Evolutionary conservation across 2,888 invertebrate genomes (phyloP), one percentile per base, ranked within the genome.

Genomic region (Diadromus collaris): DNA sequence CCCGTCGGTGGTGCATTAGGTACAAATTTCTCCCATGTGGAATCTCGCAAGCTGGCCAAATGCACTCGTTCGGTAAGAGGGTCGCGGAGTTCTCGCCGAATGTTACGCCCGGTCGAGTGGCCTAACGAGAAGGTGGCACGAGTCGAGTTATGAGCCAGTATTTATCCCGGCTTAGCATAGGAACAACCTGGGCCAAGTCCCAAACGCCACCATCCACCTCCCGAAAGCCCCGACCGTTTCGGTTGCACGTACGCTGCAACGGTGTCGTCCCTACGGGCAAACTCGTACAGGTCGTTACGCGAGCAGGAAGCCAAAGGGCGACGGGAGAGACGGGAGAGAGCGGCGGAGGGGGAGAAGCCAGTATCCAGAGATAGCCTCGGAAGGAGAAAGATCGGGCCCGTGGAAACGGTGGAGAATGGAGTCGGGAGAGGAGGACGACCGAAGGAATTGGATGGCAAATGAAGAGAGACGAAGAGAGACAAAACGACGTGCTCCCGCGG

Each of bases 101-200:
- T 65, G 65, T 48, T 46, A 27, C 58, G 64, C 58, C 48, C 54
- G 61, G 63, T 32, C 63, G 54, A 78, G 72, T 63, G 64, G 58
- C 58, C 58, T 73, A 73, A 69, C 64, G 64, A 41, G 64, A 70
- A 48, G 73, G 73, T 32, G 64, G 58, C 46, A 24, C 46, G 27
- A 48, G 72, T 69, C 69, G 72, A 83, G 83, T 84, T 84, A 84
- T 83, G 84, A 83, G 81, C 79, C 72, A 21, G 83, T 86, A 87
- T 88, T 88, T 87, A 87, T 88, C 85, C 84, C 71, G 76, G 85
- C 84, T 87, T 88, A 88, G 83, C 85, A 84, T 81, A 77, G 78
- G 80, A 83, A 81, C 84, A 79, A 82, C 80, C 81, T 67, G 77
- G 79, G 82, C 60, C 79, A 82, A 84, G 79, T 83, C 76, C 72